phyloP scores from a whole-genome alignment of 2,888 invertebrate species.

The Oeneis ivallda region DNA sequence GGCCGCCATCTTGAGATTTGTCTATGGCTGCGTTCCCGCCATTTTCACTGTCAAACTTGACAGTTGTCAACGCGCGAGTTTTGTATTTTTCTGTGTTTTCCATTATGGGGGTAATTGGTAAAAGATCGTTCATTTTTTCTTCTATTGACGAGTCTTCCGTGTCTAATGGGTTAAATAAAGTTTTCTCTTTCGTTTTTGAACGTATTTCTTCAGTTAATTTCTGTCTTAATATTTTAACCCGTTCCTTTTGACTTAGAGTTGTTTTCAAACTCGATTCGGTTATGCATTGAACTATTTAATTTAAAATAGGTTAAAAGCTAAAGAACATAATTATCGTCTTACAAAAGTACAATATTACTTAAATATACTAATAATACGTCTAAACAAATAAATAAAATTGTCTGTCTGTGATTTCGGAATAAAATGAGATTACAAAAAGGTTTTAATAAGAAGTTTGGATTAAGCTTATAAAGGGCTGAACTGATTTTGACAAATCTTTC shows the following conservation, averaged over 20 bases:
- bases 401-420: too few relatives aligned
- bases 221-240: conserved; percentile 31
- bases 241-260: conserved; percentile 27
- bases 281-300: conserved; percentile 23
- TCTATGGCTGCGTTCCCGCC: background rate
- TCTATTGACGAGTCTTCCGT: conserved; percentile 12
- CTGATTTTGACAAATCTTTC: too few relatives aligned
- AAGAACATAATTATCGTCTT: background rate
- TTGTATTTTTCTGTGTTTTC: conserved; percentile 16
- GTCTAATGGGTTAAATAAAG: conserved; percentile 10
- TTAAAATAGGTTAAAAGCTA: background rate
- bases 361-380: too few relatives aligned
- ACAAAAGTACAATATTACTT: too few relatives aligned
- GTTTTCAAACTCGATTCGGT: conserved; percentile 19
- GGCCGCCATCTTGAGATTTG: conserved; percentile 6
- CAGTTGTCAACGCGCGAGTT: conserved; percentile 19
- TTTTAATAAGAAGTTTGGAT: too few relatives aligned
- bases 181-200: background rate
- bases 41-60: conserved; percentile 23
- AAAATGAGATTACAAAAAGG: too few relatives aligned
- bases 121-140: conserved; percentile 16
- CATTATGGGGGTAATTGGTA: conserved; percentile 36
- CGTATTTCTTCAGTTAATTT: conserved; percentile 30
- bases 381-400: too few relatives aligned
- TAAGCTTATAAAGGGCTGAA: too few relatives aligned